Base-by-base conservation (phyloP, 2,888 invertebrate genomes). In the Netelia fuscicornis region DNA sequence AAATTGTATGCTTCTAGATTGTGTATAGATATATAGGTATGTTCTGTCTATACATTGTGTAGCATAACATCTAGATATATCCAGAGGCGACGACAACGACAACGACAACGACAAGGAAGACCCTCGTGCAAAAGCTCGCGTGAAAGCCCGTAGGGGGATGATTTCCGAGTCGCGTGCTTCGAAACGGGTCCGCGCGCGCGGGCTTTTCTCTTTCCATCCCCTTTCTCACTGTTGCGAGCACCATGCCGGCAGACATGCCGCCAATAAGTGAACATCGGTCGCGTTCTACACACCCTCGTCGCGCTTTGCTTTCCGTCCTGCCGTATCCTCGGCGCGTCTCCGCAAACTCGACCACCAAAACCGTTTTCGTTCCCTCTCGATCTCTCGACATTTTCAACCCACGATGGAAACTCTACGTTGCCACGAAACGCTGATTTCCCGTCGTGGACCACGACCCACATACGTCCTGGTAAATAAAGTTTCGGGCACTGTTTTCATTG, bases 241-340 rank as follows among this genome's bases (percentile, higher is more conserved):
- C 92, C 93, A 93, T 93, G 91, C 93, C 90, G 93, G 91, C 92
- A 92, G 91, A 93, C 93, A 93, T 91, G 92, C 93, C 92, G 90
- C 93, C 93, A 93, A 93, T 93, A 93, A 93, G 93, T 92, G 93
- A 93, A 93, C 93, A 93, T 93, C 92, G 92, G 91, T 92, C 91
- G 92, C 91, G 90, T 91, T 91, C 90, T 88, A 90, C 91, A 85
- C 85, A 90, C 89, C 90, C 90, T 89, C 91, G 89, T 89, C 91
- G 88, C 89, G 87, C 89, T 91, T 89, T 89, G 87, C 90, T 84
- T 90, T 85, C 86, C 88, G 86, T 88, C 89, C 87, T 86, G 81
- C 74, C 76, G 79, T 76, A 72, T 83, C 80, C 83, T 79, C 86
- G 83, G 87, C 85, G 86, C 83, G 70, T 85, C 86, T 86, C 87